These are phyloP conservation scores for Leptopilina boulardi DNA, from an alignment of 1,140 invertebrate genomes.

Conservation along the genomic window DNA sequence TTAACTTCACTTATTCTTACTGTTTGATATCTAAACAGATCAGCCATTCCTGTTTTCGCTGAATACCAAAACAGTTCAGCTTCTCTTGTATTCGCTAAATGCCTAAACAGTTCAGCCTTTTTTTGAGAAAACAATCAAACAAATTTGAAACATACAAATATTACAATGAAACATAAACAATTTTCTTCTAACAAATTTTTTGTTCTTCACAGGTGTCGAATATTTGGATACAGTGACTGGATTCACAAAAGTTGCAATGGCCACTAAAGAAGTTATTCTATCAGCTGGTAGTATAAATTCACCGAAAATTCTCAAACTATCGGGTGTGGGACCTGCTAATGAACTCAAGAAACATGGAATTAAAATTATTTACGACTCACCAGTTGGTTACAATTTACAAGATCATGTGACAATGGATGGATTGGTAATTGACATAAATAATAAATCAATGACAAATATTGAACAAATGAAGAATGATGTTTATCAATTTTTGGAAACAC, in stretches of 20 bases:
- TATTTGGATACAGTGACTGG: constrained; percentile 73
- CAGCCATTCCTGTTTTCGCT: too few species aligned
- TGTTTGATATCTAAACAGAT: too few species aligned
- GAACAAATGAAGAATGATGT: constrained; percentile 76
- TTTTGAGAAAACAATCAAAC: too few species aligned
- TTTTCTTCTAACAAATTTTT: too few species aligned
- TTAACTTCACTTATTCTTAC: too few species aligned
- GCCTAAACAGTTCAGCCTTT: too few species aligned
- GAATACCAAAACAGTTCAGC: too few species aligned
- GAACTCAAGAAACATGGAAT: constrained; percentile 76
- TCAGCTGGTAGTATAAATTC: constrained; percentile 79
- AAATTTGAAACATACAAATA: too few species aligned
- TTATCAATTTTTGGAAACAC: constrained; percentile 68
- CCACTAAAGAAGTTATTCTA: constrained; percentile 82
- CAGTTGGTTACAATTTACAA: constrained; percentile 85
- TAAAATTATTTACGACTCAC: constrained; percentile 76
- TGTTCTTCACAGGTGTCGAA: constrained; percentile 83
- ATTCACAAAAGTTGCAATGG: constrained; percentile 72
- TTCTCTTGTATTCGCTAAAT: too few species aligned
- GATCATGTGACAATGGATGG: constrained; percentile 80
- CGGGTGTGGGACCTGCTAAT: constrained; percentile 78
- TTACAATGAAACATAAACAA: too few species aligned
- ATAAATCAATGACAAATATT: constrained; percentile 75
- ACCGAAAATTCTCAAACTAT: constrained; percentile 78
- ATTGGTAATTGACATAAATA: constrained; percentile 74